Percentiles rank a stretch among this genome's conserved stretches.
These are phyloP conservation scores for Hiodon tergisus DNA, from an alignment of 2,113 vertebrate genomes.

Conservation along the genomic window DNA sequence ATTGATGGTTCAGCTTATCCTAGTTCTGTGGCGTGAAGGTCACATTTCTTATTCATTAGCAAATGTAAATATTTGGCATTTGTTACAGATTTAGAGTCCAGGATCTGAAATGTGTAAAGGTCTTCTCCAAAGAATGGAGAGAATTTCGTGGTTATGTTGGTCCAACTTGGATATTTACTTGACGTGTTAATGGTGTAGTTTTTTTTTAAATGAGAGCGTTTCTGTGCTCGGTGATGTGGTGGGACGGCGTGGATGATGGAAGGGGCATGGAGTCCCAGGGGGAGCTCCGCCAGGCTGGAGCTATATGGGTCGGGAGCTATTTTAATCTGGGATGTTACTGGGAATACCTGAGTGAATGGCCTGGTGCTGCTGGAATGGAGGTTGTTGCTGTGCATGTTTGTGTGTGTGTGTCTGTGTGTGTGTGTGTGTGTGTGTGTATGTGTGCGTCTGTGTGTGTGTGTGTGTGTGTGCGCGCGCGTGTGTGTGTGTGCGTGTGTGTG, in stretches of 20 bases:
- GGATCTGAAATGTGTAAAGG: no score
- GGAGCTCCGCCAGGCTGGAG: slow-evolving; percentile 28
- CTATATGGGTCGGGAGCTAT: slow-evolving; percentile 67
- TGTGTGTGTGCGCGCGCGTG: not conserved
- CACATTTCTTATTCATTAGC: no score
- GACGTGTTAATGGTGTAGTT: no score
- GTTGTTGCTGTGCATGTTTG: slow-evolving; percentile 31
- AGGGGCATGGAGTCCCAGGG: not conserved
- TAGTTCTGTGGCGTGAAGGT: no score
- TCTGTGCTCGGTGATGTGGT: not conserved
- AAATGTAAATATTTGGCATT: no score
- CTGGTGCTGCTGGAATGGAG: slow-evolving; percentile 43
- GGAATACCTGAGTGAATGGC: slow-evolving; percentile 58
- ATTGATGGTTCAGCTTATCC: no score
- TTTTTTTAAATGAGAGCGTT: not conserved
- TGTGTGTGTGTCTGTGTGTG: slow-evolving; percentile 26
- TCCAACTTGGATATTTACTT: no score
- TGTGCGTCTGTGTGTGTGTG: slow-evolving; percentile 16
- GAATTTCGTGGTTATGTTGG: no score
- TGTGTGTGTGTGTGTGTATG: not conserved
- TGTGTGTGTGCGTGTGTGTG: slow-evolving; percentile 2
- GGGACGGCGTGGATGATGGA: not conserved
- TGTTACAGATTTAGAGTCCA: no score
- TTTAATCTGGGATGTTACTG: slow-evolving; percentile 61
- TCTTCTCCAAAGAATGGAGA: no score